phyloP scores from a whole-genome alignment of 2,888 invertebrate genomes.

The Brachycybe producta region DNA sequence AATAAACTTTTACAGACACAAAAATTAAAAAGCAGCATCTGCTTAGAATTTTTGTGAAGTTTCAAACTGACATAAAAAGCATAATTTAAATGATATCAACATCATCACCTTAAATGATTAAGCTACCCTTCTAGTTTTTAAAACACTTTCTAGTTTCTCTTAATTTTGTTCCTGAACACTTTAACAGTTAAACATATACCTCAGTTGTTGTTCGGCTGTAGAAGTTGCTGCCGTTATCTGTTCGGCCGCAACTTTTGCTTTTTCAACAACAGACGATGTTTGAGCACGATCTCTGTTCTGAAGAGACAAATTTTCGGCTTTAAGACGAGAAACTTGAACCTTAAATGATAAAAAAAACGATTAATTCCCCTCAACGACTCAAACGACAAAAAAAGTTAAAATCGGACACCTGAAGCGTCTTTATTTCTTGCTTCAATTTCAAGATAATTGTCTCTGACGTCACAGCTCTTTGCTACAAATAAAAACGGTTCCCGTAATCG shows the following conservation, averaged over 20 bases:
- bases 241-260: conserved; percentile 13
- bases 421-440: conserved; percentile 20
- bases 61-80: too few species aligned
- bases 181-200: too few species aligned
- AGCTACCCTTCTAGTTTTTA: too few species aligned
- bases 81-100: too few species aligned
- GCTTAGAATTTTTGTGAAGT: too few species aligned
- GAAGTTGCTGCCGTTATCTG: conserved; percentile 13
- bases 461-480: conserved; percentile 18
- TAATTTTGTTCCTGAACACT: too few species aligned
- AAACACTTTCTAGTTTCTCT: too few species aligned
- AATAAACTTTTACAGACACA: too few species aligned
- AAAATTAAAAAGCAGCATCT: too few species aligned
- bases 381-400: neutral
- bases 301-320: neutral
- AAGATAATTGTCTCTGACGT: conserved; percentile 15
- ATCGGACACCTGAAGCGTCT: conserved; percentile 15
- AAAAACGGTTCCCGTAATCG: neutral
- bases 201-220: conserved; percentile 12
- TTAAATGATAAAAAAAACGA: neutral
- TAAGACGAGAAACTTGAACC: neutral
- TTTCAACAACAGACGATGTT: neutral
- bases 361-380: neutral
- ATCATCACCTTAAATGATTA: too few species aligned
- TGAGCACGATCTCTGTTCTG: neutral